Percentiles rank a stretch among this genome's conserved stretches.
phyloP scores from a whole-genome alignment of 1,140 invertebrate genomes.

The Camponotus floridanus region DNA sequence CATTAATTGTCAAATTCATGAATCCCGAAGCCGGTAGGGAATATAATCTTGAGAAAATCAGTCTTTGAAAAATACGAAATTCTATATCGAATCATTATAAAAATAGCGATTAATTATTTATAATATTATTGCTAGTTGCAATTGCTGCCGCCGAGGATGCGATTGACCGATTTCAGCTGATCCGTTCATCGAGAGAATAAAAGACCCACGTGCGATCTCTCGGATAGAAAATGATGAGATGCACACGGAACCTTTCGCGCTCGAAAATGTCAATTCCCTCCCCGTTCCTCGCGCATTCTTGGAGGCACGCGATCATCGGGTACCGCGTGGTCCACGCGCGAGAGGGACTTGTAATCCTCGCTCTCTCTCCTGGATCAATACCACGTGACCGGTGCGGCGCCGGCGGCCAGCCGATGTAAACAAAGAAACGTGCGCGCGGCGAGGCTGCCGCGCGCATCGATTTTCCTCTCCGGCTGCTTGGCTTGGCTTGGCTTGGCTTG shows the following conservation, averaged over 20 bases:
- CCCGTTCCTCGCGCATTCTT: slow-evolving; percentile 30
- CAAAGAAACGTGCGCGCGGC: slow-evolving; percentile 85
- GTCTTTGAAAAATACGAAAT: not conserved
- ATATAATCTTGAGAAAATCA: not conserved
- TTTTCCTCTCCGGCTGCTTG: slow-evolving; percentile 74
- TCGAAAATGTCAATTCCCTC: slow-evolving; percentile 3
- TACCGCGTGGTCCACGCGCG: slow-evolving; percentile 56
- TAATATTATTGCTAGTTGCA: not conserved
- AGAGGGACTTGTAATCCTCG: slow-evolving; percentile 56
- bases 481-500: slow-evolving; percentile 44
- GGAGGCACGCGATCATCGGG: slow-evolving; percentile 32
- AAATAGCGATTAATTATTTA: not conserved
- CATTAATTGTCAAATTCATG: not conserved
- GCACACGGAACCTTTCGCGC: not conserved
- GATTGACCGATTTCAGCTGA: slow-evolving; percentile 11
- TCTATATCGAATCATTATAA: not conserved
- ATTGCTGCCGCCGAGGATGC: not conserved
- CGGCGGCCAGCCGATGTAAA: slow-evolving; percentile 82
- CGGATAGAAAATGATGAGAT: slow-evolving; percentile 8
- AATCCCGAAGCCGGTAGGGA: too few relatives aligned
- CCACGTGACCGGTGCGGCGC: slow-evolving; percentile 71
- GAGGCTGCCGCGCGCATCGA: slow-evolving; percentile 80
- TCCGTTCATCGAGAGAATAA: not conserved
- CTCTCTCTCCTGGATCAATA: slow-evolving; percentile 72
- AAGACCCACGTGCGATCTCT: not conserved